Evolutionary conservation across 2,113 vertebrate species (phyloP).

Genomic region (Labrus mixtus): DNA sequence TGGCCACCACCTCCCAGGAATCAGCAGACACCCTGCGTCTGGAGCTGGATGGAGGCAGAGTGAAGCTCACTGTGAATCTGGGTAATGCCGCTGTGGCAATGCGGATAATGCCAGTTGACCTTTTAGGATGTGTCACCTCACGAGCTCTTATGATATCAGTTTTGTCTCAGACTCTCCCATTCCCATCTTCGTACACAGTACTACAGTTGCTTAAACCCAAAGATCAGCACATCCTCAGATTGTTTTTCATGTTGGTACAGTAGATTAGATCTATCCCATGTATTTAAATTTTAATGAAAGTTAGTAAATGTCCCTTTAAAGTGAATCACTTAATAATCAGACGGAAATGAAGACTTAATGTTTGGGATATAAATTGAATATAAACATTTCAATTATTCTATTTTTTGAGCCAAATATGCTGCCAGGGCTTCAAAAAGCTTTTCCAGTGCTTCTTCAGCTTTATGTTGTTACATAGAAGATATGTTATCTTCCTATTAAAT

Average conservation of each 20-base stretch:
- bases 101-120: conserved; percentile 50
- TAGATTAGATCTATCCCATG: background rate
- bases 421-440: too few species aligned
- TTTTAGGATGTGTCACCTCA: conserved; percentile 49
- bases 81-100: conserved; percentile 83
- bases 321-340: too few species aligned
- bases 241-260: background rate
- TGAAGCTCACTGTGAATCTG: conserved; percentile 96
- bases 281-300: background rate
- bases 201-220: conserved; percentile 64
- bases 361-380: too few species aligned
- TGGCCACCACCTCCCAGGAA: conserved; percentile 95
- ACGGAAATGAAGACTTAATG: too few species aligned
- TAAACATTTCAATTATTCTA: too few species aligned
- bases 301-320: background rate
- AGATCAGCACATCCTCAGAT: background rate
- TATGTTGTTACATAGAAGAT: too few species aligned
- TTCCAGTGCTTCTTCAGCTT: too few species aligned
- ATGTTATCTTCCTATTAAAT: too few species aligned
- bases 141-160: conserved; percentile 41
- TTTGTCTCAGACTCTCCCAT: conserved; percentile 60
- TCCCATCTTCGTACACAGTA: conserved; percentile 49
- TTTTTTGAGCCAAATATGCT: too few species aligned
- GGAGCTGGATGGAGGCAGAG: conserved; percentile 93
- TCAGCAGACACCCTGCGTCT: conserved; percentile 95